phyloP scores from a whole-genome alignment of 2,797 vertebrate genomes.

The Syndactyla subalaris region DNA sequence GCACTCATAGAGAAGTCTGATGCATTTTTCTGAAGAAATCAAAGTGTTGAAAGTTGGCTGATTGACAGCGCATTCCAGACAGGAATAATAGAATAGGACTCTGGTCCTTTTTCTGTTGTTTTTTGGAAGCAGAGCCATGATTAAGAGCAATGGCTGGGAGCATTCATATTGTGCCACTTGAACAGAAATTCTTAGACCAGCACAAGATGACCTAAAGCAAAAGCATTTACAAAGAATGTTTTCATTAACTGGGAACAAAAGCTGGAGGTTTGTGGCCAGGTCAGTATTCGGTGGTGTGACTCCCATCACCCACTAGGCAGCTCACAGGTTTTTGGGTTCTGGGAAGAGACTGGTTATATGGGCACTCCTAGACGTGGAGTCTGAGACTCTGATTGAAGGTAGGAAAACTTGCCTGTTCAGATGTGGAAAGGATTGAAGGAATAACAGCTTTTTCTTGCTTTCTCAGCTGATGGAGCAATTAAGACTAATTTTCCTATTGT shows the following conservation, averaged over 20 bases:
- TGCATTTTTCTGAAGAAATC: neutral
- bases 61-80: neutral
- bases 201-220: neutral
- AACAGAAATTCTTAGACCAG: neutral
- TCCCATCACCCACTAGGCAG: neutral
- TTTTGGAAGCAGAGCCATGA: neutral
- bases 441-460: conserved; percentile 44
- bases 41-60: neutral
- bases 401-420: neutral
- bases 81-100: neutral
- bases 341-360: neutral
- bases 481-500: neutral
- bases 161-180: neutral
- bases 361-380: neutral
- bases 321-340: neutral
- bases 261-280: neutral
- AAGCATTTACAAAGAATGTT: neutral
- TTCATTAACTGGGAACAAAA: neutral
- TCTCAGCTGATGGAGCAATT: conserved; percentile 17
- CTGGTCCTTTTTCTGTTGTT: neutral
- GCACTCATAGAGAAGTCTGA: neutral
- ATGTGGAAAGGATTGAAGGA: conserved; percentile 11
- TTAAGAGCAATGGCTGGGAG: neutral
- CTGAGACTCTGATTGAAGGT: neutral
- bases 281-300: neutral